These are phyloP conservation scores for Redunca redunca DNA, from an alignment of 2,113 vertebrate species.

Conservation along the genomic window DNA sequence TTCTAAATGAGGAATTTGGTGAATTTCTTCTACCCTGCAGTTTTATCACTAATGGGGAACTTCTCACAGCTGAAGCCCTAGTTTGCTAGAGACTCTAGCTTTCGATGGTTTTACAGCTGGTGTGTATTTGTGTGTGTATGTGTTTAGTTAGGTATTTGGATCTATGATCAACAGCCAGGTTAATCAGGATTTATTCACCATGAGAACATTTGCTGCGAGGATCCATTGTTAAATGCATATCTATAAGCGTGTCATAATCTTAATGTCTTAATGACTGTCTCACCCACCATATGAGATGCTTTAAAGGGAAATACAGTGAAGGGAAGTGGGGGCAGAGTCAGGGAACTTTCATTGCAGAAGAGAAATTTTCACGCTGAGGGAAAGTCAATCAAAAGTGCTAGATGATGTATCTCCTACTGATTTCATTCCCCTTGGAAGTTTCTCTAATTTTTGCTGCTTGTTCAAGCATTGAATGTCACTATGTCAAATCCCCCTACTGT, in stretches of 20 bases:
- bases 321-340: background rate
- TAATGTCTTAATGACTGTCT: constrained; percentile 35
- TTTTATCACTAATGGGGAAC: background rate
- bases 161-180: background rate
- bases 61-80: background rate
- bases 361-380: constrained; percentile 36
- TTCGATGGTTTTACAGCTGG: background rate
- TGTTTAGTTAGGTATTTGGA: background rate
- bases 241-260: background rate
- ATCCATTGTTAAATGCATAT: background rate
- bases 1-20: constrained; percentile 2
- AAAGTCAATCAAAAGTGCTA: constrained; percentile 43
- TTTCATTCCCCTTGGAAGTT: background rate
- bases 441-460: constrained; percentile 40
- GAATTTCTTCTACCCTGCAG: background rate
- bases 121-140: background rate
- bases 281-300: constrained; percentile 24
- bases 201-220: background rate
- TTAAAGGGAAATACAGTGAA: constrained; percentile 27
- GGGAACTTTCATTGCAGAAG: constrained; percentile 37
- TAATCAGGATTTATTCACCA: constrained; percentile 25
- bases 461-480: constrained; percentile 23
- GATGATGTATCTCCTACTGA: constrained; percentile 9
- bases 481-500: constrained; percentile 17
- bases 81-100: background rate